phyloP scores from a whole-genome alignment of 2,797 vertebrate species.

The Remorina albescens region DNA sequence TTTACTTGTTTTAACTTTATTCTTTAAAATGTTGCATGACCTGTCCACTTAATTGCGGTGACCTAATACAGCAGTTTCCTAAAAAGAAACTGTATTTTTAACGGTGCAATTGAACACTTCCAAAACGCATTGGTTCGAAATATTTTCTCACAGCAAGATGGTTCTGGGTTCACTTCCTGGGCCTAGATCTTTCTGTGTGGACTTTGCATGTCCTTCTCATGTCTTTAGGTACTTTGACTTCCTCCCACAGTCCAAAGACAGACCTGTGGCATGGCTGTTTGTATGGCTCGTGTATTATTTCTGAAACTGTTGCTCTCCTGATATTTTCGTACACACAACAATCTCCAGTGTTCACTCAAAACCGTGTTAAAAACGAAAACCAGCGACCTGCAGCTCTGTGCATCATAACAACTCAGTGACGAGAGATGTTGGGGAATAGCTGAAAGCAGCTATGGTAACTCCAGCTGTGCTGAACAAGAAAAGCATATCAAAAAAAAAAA shows the following conservation, averaged over 20 bases:
- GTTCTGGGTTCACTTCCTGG: too few relatives aligned
- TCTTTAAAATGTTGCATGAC: neutral
- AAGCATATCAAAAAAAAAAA: neutral
- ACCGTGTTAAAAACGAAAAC: neutral
- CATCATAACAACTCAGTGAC: neutral
- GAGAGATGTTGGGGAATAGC: neutral
- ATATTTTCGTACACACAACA: neutral
- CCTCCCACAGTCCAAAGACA: too few relatives aligned
- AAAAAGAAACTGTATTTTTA: too few relatives aligned
- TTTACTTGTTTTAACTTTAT: conserved; percentile 18
- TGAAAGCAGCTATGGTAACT: neutral
- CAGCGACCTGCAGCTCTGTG: neutral
- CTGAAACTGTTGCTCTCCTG: neutral
- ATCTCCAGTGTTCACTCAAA: neutral
- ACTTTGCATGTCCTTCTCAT: too few relatives aligned
- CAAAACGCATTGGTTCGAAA: too few relatives aligned
- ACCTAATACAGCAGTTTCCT: too few relatives aligned
- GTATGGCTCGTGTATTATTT: neutral
- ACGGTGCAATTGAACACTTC: too few relatives aligned
- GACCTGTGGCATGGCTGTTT: neutral
- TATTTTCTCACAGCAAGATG: too few relatives aligned
- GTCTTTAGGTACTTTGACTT: too few relatives aligned
- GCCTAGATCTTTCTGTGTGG: too few relatives aligned
- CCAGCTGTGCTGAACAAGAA: too few relatives aligned
- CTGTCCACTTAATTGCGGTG: conserved; percentile 1